Evolutionary conservation across 2,888 invertebrate species (phyloP).

Genomic region (Pachydiplax longipennis): DNA sequence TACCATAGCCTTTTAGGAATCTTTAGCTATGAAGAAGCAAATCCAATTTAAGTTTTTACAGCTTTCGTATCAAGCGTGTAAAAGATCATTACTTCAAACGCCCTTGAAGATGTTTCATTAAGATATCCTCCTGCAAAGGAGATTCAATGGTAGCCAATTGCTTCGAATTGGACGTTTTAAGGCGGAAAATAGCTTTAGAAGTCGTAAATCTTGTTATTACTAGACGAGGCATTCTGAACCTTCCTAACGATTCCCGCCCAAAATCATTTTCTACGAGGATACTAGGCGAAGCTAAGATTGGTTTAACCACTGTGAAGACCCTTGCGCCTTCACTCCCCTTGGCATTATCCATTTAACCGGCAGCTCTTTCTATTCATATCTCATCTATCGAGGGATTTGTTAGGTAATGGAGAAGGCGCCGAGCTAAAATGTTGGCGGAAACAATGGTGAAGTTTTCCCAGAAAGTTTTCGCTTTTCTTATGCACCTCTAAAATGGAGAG

Average conservation of each 20-base stretch:
- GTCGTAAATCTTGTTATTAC: not conserved
- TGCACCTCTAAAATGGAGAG: no score
- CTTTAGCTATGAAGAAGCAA: no score
- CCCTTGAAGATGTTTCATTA: no score
- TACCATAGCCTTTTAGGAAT: no score
- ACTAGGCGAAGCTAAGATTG: not conserved
- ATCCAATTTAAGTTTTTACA: no score
- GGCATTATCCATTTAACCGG: not conserved
- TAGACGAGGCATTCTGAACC: not conserved
- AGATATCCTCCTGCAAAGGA: not conserved
- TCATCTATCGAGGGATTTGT: not conserved
- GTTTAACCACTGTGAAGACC: not conserved
- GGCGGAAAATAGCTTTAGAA: not conserved
- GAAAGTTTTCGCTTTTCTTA: no score
- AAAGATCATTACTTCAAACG: no score
- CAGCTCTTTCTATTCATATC: not conserved
- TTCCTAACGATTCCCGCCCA: not conserved
- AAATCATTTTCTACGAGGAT: not conserved
- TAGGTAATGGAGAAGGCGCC: not conserved
- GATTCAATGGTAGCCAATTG: not conserved
- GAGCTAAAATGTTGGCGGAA: not conserved
- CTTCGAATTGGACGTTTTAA: not conserved
- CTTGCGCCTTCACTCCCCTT: not conserved
- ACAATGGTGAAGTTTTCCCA: not conserved
- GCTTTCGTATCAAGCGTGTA: no score